Conservation (phyloP, 2,113 vertebrate species). For the Saimiri boliviensis region DNA sequence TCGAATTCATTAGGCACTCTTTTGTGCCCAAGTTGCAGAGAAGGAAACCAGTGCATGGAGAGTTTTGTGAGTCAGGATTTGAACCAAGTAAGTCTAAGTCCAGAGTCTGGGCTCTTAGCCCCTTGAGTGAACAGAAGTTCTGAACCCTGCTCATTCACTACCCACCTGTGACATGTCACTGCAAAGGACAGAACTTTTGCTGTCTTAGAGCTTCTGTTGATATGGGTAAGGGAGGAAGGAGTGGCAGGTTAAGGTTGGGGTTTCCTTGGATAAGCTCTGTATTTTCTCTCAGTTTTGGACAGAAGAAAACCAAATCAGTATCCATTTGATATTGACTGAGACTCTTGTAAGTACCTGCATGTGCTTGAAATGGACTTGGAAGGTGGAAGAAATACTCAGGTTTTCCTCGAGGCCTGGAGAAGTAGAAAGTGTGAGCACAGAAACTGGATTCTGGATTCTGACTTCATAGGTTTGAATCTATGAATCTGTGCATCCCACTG, state of each 20-base stretch:
- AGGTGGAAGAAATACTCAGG: too few relatives aligned
- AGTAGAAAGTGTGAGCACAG: not conserved
- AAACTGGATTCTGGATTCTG: not conserved
- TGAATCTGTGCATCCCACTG: not conserved
- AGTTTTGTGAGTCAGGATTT: not conserved
- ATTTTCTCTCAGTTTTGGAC: not conserved
- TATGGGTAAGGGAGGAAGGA: not conserved
- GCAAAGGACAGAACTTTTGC: not conserved
- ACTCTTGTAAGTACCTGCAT: not conserved
- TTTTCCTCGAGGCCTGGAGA: not conserved
- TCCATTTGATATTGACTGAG: not conserved
- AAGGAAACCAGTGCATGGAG: not conserved
- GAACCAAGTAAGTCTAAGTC: not conserved
- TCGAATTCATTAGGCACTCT: not conserved
- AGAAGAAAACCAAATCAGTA: not conserved
- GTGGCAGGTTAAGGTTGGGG: not conserved
- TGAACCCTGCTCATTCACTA: not conserved
- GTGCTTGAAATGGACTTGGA: not conserved
- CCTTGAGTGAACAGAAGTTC: not conserved
- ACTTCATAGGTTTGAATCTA: not conserved
- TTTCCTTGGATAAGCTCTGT: not conserved
- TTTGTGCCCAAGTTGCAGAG: not conserved
- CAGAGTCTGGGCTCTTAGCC: not conserved
- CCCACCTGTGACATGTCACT: not conserved
- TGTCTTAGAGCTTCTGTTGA: not conserved